These are phyloP conservation scores for Ianthella basta DNA, from an alignment of 37 sponge, comb jelly and placozoan species.

Conservation along the genomic window DNA sequence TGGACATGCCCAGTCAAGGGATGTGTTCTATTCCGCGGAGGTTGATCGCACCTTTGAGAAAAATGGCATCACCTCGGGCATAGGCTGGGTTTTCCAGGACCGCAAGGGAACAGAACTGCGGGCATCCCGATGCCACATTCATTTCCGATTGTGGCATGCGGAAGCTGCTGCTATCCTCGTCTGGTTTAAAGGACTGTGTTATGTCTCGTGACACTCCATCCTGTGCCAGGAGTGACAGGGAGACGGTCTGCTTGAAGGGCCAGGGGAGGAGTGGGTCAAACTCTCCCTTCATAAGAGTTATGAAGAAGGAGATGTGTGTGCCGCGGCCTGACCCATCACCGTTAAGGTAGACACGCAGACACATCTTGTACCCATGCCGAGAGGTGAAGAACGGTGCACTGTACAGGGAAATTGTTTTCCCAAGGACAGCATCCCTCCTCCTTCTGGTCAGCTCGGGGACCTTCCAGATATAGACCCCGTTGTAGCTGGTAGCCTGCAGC, in stretches of 20 bases:
- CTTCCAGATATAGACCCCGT: constrained; percentile 81
- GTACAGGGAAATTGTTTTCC: constrained; percentile 78
- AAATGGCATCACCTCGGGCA: constrained; percentile 76
- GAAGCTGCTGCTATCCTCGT: constrained; percentile 60
- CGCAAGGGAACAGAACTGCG: constrained; percentile 73
- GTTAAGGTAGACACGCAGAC: constrained; percentile 83
- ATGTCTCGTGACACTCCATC: constrained; percentile 54
- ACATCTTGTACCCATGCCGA: constrained; percentile 85
- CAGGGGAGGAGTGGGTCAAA: constrained; percentile 85
- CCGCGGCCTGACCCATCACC: constrained; percentile 85
- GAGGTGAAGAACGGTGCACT: constrained; percentile 87
- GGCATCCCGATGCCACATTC: constrained; percentile 91
- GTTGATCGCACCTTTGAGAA: constrained; percentile 60
- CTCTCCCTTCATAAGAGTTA: constrained; percentile 86
- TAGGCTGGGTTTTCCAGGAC: constrained; percentile 57
- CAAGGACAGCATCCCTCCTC: constrained; percentile 69
- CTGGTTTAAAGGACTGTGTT: constrained; percentile 75
- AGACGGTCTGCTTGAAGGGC: constrained; percentile 80
- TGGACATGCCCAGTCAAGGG: not conserved
- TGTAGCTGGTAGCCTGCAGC: constrained; percentile 75
- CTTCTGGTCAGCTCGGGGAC: constrained; percentile 71
- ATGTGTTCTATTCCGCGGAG: constrained; percentile 36
- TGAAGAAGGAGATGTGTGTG: constrained; percentile 76
- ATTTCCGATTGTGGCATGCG: constrained; percentile 71
- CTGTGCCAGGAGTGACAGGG: constrained; percentile 75